Conservation (phyloP, 2,113 vertebrate genomes). For the Miniopterus natalensis region DNA sequence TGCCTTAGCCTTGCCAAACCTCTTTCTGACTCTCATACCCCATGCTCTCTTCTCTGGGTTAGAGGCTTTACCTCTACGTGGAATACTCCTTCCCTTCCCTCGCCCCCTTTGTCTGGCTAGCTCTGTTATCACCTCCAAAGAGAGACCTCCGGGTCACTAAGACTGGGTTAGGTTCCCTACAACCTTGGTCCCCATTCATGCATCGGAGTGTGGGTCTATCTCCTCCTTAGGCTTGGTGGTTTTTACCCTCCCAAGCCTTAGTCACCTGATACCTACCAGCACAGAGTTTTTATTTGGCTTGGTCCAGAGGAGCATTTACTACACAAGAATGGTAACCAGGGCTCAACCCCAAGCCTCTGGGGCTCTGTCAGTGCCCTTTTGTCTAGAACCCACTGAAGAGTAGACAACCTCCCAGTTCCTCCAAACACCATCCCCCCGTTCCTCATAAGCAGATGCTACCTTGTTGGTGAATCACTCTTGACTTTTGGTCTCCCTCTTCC, state of each 20-base stretch:
- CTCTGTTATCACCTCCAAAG: background rate
- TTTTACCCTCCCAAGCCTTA: background rate
- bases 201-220: background rate
- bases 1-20: background rate
- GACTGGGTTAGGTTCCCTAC: background rate
- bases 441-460: background rate
- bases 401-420: background rate
- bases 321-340: background rate
- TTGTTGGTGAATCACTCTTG: background rate
- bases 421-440: background rate
- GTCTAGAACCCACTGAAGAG: background rate
- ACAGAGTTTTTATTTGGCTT: slow-evolving; percentile 20
- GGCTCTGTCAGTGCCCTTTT: background rate
- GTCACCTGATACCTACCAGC: background rate
- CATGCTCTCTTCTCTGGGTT: background rate
- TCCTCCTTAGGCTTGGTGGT: background rate
- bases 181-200: background rate
- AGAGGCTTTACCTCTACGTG: background rate
- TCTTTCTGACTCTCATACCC: background rate
- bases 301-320: background rate
- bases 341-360: background rate
- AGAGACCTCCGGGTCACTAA: background rate
- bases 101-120: background rate
- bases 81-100: background rate
- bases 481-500: background rate